Conservation (phyloP, 2,797 vertebrate species). For the Stomatorhinus walkeri region DNA sequence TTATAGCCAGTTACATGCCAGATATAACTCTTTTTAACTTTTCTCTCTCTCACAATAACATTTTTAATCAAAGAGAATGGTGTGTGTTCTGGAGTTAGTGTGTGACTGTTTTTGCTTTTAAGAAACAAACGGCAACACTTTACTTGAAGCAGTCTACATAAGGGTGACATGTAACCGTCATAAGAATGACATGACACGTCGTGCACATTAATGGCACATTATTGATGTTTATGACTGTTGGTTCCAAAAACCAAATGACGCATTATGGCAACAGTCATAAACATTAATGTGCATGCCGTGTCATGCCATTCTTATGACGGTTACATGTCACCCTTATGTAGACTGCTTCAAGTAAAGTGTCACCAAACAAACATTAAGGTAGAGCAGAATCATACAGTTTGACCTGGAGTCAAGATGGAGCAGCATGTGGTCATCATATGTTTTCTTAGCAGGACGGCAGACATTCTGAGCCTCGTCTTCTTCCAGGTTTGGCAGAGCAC, state of each 20-base stretch:
- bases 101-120: background rate
- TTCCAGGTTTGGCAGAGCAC: slow-evolving; percentile 89
- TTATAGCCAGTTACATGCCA: background rate
- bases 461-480: background rate
- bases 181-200: too few species aligned
- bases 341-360: too few species aligned
- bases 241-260: too few species aligned
- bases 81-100: background rate
- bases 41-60: background rate
- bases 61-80: background rate
- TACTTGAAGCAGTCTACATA: too few species aligned
- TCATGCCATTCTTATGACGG: too few species aligned
- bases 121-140: background rate
- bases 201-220: too few species aligned
- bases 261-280: too few species aligned
- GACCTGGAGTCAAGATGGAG: background rate
- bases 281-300: too few species aligned
- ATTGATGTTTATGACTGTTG: too few species aligned
- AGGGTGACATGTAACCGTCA: too few species aligned
- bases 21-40: background rate
- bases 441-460: background rate
- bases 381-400: background rate
- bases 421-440: background rate
- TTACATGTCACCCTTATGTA: too few species aligned
- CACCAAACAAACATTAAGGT: background rate